Conservation (phyloP, 1,140 invertebrate species). For the Dendroctonus valens region DNA sequence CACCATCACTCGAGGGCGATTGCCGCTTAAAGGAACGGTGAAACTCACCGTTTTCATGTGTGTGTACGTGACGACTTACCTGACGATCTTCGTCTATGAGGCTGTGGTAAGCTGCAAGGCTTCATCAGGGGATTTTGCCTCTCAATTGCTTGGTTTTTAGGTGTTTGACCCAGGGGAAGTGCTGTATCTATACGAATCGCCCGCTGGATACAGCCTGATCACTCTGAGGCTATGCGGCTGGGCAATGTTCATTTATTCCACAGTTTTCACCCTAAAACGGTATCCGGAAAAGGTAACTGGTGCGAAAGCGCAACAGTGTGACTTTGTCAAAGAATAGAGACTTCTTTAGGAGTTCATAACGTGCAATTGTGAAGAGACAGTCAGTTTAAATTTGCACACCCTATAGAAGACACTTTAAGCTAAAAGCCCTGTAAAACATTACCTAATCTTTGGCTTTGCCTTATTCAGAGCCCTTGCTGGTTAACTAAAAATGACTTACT, state of each 20-base stretch:
- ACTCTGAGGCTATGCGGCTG: slow-evolving; percentile 74
- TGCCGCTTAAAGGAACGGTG: slow-evolving; percentile 66
- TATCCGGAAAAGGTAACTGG: slow-evolving; percentile 74
- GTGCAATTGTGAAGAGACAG: too few species aligned
- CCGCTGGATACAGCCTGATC: slow-evolving; percentile 82
- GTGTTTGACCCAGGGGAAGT: slow-evolving; percentile 87
- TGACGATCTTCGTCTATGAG: slow-evolving; percentile 76
- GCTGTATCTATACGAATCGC: slow-evolving; percentile 85
- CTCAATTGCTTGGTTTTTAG: slow-evolving; percentile 51
- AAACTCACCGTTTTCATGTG: slow-evolving; percentile 82
- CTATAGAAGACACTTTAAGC: too few species aligned
- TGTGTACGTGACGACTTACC: slow-evolving; percentile 68
- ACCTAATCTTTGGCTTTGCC: too few species aligned
- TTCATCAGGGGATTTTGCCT: neutral
- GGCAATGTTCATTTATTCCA: slow-evolving; percentile 80
- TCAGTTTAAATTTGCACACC: too few species aligned
- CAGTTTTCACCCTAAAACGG: slow-evolving; percentile 77
- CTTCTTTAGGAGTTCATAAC: too few species aligned
- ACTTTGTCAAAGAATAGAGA: too few species aligned
- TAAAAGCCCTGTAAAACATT: too few species aligned
- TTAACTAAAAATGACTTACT: too few species aligned
- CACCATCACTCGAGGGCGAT: slow-evolving; percentile 80
- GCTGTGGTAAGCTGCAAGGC: slow-evolving; percentile 57
- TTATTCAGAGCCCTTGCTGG: too few species aligned
- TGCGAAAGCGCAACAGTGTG: too few species aligned